These are phyloP conservation scores for Ephialtes manifestator DNA, from an alignment of 2,888 invertebrate species.

Conservation along the genomic window DNA sequence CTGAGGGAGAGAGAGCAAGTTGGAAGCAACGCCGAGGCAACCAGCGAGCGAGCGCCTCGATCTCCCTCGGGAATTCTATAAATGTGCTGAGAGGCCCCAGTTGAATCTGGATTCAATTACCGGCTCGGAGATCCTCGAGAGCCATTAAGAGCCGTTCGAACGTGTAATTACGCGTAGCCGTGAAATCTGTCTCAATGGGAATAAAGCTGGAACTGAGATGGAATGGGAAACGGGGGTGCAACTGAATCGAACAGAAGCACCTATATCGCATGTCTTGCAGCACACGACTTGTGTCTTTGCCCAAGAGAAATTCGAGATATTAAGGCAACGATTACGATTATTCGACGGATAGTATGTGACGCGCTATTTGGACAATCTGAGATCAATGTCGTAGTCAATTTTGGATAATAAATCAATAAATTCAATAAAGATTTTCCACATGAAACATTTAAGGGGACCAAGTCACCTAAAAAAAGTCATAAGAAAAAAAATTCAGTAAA, in stretches of 20 bases:
- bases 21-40: conserved; percentile 40
- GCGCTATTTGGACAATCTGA: no score
- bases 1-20: conserved; percentile 51
- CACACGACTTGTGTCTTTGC: conserved; percentile 18
- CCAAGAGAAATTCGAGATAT: background rate
- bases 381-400: no score
- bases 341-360: no score
- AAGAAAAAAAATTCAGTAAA: no score
- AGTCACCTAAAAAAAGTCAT: no score
- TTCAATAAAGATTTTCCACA: no score
- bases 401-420: no score
- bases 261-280: conserved; percentile 14
- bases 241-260: conserved; percentile 18
- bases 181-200: conserved; percentile 73
- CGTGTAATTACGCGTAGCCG: conserved; percentile 78
- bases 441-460: no score
- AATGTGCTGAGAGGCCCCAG: conserved; percentile 68
- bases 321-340: no score
- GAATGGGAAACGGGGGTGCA: conserved; percentile 24
- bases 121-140: conserved; percentile 75
- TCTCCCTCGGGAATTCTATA: conserved; percentile 69
- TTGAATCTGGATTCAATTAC: conserved; percentile 80
- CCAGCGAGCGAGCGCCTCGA: conserved; percentile 59
- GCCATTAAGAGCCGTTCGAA: conserved; percentile 79
- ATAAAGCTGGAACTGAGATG: conserved; percentile 58